A percentile compares a stretch with the other conserved stretches of the same genome.
phyloP scores from a whole-genome alignment of 2,113 vertebrate genomes.

The Pollachius pollachius region DNA sequence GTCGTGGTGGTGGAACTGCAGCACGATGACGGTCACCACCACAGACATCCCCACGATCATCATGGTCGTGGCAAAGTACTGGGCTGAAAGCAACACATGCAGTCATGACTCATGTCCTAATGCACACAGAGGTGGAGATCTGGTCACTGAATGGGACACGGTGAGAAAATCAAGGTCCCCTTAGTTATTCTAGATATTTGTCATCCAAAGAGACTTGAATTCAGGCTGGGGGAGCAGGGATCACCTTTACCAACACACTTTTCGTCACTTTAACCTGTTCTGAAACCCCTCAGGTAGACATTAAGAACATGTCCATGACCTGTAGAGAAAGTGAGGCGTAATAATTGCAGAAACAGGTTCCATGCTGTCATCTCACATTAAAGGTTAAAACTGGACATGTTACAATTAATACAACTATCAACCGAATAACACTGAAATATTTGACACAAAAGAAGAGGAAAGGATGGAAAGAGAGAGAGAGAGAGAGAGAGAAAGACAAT shows the following conservation, averaged over 20 bases:
- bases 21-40: conserved; percentile 87
- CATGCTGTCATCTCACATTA: too few species aligned
- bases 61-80: conserved; percentile 93
- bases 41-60: conserved; percentile 90
- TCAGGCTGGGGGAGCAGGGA: not conserved
- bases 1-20: conserved; percentile 91
- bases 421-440: conserved; percentile 10
- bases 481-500: too few species aligned
- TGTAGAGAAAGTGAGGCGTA: not conserved
- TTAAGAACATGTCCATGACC: conserved; percentile 16
- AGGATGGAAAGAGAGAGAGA: too few species aligned
- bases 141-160: too few species aligned
- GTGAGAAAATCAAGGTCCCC: not conserved
- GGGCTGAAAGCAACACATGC: conserved; percentile 67
- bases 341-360: not conserved
- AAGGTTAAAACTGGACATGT: too few species aligned
- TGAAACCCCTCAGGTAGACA: not conserved
- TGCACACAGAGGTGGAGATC: too few species aligned
- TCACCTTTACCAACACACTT: too few species aligned
- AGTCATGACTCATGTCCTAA: too few species aligned
- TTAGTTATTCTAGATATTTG: not conserved
- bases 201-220: not conserved
- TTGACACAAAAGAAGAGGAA: conserved; percentile 20
- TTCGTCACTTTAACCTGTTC: not conserved
- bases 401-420: too few species aligned